Evolutionary conservation across 2,888 invertebrate species (phyloP).

Genomic region (Panorpa germanica): DNA sequence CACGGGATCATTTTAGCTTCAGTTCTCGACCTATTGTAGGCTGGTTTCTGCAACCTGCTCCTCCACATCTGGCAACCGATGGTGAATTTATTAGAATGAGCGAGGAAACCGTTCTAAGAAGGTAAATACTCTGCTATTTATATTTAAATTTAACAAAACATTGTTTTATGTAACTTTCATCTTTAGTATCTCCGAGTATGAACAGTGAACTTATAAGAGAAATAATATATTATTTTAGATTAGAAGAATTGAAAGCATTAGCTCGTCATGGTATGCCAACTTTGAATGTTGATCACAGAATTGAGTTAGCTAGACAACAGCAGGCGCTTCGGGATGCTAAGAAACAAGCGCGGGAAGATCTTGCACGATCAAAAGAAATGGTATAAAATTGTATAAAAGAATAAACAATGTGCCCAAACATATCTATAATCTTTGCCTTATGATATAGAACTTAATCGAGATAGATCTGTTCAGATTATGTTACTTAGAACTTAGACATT

Average conservation of each 20-base stretch:
- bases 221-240: conserved; percentile 20
- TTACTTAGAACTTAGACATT: too few relatives aligned
- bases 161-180: too few relatives aligned
- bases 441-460: too few relatives aligned
- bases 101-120: conserved; percentile 48
- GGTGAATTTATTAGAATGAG: conserved; percentile 58
- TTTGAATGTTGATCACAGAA: conserved; percentile 54
- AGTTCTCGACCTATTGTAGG: conserved; percentile 78
- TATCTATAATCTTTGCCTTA: too few relatives aligned
- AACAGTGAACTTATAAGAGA: conserved; percentile 4
- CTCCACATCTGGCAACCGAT: conserved; percentile 36
- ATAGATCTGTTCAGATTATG: too few relatives aligned
- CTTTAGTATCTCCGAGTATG: too few relatives aligned
- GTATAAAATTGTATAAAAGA: conserved; percentile 14
- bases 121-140: conserved; percentile 12
- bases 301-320: conserved; percentile 52
- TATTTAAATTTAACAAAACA: too few relatives aligned
- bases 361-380: conserved; percentile 32
- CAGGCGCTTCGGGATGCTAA: conserved; percentile 60
- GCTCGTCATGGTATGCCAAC: conserved; percentile 35
- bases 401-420: too few relatives aligned
- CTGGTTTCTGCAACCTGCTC: conserved; percentile 69
- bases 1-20: conserved; percentile 81
- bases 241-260: conserved; percentile 46
- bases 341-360: conserved; percentile 46